A percentile compares a stretch with the other conserved stretches of the same genome.
These are phyloP conservation scores for Sinohyriopsis cumingii DNA, from an alignment of 2,888 invertebrate genomes.

Conservation along the genomic window DNA sequence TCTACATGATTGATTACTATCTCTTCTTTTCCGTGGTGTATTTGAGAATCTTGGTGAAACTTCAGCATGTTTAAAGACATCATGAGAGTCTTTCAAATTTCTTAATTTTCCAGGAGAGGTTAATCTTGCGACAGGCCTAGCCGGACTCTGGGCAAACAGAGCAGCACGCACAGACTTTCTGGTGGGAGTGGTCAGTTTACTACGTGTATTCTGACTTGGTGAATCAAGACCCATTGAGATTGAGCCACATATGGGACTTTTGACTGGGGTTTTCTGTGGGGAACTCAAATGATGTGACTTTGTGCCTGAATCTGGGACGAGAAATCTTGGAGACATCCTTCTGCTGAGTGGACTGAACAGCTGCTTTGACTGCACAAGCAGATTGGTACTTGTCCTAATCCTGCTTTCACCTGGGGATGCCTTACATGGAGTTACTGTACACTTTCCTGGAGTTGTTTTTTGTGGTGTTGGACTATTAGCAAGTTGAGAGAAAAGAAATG, in stretches of 20 bases:
- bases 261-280: conserved; percentile 27
- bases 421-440: conserved; percentile 28
- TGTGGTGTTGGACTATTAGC: conserved; percentile 52
- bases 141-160: conserved; percentile 48
- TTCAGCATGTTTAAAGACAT: neutral
- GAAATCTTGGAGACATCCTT: conserved; percentile 20
- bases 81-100: conserved; percentile 13
- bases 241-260: conserved; percentile 24
- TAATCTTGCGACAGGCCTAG: neutral
- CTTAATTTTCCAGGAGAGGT: conserved; percentile 9
- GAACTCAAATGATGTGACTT: conserved; percentile 9
- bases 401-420: conserved; percentile 40
- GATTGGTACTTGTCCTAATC: conserved; percentile 20
- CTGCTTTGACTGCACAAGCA: conserved; percentile 9
- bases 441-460: conserved; percentile 26
- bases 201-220: conserved; percentile 48
- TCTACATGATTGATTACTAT: conserved; percentile 1
- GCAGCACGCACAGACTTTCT: conserved; percentile 44
- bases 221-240: conserved; percentile 32
- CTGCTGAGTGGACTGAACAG: conserved; percentile 26
- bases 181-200: conserved; percentile 38
- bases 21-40: neutral
- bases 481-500: conserved; percentile 53
- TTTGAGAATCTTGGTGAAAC: neutral
- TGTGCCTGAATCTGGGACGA: conserved; percentile 26